Base-by-base conservation (phyloP, 2,113 vertebrate genomes). In the Leucosticte australis region DNA sequence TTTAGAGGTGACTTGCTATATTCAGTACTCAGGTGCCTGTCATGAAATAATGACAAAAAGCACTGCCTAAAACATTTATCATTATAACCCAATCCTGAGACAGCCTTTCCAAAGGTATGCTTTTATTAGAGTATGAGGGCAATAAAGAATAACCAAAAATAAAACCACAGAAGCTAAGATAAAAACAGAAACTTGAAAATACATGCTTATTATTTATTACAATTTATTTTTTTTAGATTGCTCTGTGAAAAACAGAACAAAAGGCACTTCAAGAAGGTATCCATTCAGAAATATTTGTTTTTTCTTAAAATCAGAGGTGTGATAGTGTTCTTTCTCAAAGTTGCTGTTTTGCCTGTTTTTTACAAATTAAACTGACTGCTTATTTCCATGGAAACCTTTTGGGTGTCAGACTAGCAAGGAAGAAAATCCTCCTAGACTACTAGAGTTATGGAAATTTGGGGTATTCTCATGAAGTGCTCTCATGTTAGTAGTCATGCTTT, bases 1-100 rank as follows among this genome's bases (percentile, higher is more conserved):
- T 96, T 92, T 84, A 78, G 83, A 96, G 80, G 68, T 88, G 74
- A 87, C 42, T 85, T 89, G 55, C 19, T 95, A 55, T 96, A 92
- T 92, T 87, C 91, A 83, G 75, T 47, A 30, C 46, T 85, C 50
- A 88, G 63, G 63, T 85, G 63, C 24, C 59, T 63, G 68, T 27
- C 50, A 88, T 55, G 30, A 91, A 77, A 83, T 0, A 0, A 79
- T 42, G 62, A 67, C 55, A 33, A 91, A 85, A 92, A 87, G 60
- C 12, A 41, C 39, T 70, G 39, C 59, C 50, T 80, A 70, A 74
- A 83, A 81, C 42, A 95, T 94, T 93, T 77, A 86, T 94, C 92
- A 80, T 80, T 90, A 74, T 95, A 88, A 95, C 88, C 24, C 20
- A 49, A 6, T 28, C 26, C 46, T 83, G 35, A 85, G 50, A 49